Evolutionary conservation across 2,888 invertebrate species (phyloP).

Genomic region (Pyrgus malvae): DNA sequence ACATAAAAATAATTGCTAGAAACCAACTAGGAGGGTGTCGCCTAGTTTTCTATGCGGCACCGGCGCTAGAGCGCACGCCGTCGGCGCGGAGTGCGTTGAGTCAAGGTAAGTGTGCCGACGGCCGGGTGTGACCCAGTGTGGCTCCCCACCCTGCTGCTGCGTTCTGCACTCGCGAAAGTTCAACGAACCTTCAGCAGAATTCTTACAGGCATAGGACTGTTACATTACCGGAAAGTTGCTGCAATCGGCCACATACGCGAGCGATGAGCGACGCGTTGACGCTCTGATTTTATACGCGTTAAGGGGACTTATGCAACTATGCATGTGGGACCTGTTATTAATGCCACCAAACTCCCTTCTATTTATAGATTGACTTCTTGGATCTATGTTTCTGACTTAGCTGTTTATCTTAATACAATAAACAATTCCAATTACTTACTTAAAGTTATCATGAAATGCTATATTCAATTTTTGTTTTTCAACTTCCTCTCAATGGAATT

Average conservation of each 20-base stretch:
- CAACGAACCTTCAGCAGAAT: conserved; percentile 76
- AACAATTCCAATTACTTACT: no score
- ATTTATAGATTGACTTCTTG: no score
- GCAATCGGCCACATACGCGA: conserved; percentile 52
- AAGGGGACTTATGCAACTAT: background rate
- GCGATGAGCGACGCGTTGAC: conserved; percentile 14
- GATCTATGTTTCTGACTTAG: no score
- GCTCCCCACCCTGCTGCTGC: conserved; percentile 67
- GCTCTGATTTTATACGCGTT: conserved; percentile 5
- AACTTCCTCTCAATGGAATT: no score
- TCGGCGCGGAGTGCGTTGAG: conserved; percentile 62
- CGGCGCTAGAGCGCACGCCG: conserved; percentile 50
- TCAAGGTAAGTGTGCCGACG: conserved; percentile 82
- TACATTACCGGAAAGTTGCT: conserved; percentile 79
- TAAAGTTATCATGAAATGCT: background rate
- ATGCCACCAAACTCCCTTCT: no score
- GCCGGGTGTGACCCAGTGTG: conserved; percentile 78
- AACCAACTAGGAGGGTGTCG: conserved; percentile 54
- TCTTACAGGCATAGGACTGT: conserved; percentile 77
- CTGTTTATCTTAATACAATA: no score
- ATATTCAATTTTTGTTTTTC: background rate
- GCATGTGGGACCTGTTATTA: no score
- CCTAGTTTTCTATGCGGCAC: conserved; percentile 71
- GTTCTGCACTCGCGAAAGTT: conserved; percentile 80
- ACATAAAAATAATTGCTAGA: conserved; percentile 49